Evolutionary conservation across 2,797 vertebrate genomes (phyloP), one percentile per base, ranked within the genome.

Genomic region (Naso thynnoides): DNA sequence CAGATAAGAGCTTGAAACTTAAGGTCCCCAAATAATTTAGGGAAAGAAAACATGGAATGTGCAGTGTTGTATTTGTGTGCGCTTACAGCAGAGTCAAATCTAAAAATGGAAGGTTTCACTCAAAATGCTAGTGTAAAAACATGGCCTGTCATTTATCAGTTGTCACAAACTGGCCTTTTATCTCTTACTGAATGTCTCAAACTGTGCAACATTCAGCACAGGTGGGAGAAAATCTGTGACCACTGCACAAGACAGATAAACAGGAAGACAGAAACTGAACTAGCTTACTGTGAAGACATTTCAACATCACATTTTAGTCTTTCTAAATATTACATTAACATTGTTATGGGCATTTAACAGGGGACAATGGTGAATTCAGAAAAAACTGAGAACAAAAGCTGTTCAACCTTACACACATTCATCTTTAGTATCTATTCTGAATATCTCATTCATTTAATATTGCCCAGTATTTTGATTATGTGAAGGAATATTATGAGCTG

Each of bases 121-220:
- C 7, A 19, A 16, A 45, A 45, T 29, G n/a, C 16, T 3, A 8
- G 31, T 39, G 33, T 36, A 45, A 36, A 50, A 26, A 29, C 3
- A 10, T 33, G 33, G 8, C 8, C 8, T 33, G 10, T 38, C 15
- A 44, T 42, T 45, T 33, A 27, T 56, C 2, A 36, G 49, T 66
- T 72, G 61, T 15, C 48, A 65, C 45, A 44, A 56, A 29, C 24
- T 11, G 24, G 16, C 19, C 14, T 45, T 59, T 61, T 29, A 60
- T 62, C 13, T 56, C 47, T 48, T 33, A 19, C 1, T 58, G 24
- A 73, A 41, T n/a, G 16, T 29, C 31, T 31, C 52, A 29, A 63
- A 57, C n/a, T 19, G 13, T 16, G 6, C 23, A 41, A 8, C 24
- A 57, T 67, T 39, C 45, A 73, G 24, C 58, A 24, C 1, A 21